phyloP scores from a whole-genome alignment of 2,888 invertebrate genomes.

The Lepas anatifera region DNA sequence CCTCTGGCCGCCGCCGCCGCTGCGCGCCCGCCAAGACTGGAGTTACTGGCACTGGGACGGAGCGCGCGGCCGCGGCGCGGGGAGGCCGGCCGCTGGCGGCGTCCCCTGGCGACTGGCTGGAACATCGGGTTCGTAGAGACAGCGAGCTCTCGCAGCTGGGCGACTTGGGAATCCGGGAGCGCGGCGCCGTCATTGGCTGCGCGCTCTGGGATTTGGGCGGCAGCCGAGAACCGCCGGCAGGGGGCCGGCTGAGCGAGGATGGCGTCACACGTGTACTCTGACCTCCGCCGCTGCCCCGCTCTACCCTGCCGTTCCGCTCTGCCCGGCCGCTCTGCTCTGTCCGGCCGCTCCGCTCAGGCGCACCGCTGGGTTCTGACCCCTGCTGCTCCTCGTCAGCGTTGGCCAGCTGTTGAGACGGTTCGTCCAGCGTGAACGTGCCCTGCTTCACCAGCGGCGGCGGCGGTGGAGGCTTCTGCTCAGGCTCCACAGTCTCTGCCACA shows the following conservation, averaged over 20 bases:
- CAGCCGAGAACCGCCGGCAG: not conserved
- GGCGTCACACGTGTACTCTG: not conserved
- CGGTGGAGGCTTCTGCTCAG: not conserved
- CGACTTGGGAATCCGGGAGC: not conserved
- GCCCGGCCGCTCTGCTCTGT: not conserved
- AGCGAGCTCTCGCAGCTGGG: conserved; percentile 8
- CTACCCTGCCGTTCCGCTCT: not conserved
- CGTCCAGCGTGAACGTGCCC: conserved; percentile 7
- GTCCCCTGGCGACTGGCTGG: conserved; percentile 19
- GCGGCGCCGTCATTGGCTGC: not conserved
- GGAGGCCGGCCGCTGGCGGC: conserved; percentile 1
- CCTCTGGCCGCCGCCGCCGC: not conserved
- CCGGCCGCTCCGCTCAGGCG: not conserved
- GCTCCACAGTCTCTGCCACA: too few species aligned
- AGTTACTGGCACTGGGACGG: conserved; percentile 19
- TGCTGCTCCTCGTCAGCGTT: not conserved
- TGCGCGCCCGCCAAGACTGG: not conserved
- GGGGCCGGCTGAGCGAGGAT: not conserved
- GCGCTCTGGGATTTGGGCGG: not conserved
- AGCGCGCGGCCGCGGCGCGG: not conserved
- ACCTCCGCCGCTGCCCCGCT: too few species aligned
- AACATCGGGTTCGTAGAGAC: not conserved
- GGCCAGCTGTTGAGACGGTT: not conserved
- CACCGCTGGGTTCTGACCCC: not conserved
- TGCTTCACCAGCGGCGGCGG: not conserved